Conservation (phyloP, 1,140 invertebrate species). For the Drosophila paulistorum region DNA sequence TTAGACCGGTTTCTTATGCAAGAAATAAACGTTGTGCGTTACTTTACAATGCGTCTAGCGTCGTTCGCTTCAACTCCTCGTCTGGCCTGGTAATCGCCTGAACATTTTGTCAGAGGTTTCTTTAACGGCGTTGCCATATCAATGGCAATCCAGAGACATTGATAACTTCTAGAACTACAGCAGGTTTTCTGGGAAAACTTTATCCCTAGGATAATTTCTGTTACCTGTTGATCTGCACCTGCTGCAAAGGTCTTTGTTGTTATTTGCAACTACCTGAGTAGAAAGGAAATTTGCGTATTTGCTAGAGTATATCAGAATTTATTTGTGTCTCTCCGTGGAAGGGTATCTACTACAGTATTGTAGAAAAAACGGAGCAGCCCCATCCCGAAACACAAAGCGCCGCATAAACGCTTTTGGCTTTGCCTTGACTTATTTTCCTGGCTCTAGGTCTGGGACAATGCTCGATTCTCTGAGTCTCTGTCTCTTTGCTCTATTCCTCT, state of each 20-base stretch:
- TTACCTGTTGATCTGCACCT: no score
- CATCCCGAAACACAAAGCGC: slow-evolving; percentile 64
- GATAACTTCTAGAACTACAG: no score
- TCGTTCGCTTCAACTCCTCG: not conserved
- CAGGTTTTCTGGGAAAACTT: no score
- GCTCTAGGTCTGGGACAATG: slow-evolving; percentile 28
- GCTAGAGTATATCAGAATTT: not conserved
- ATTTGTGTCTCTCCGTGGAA: slow-evolving; percentile 1
- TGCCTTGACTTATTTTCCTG: slow-evolving; percentile 31
- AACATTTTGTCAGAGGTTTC: not conserved
- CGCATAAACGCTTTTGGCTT: slow-evolving; percentile 66
- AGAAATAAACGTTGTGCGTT: slow-evolving; percentile 36
- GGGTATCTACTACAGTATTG: slow-evolving; percentile 41
- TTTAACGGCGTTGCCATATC: not conserved
- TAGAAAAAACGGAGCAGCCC: slow-evolving; percentile 23
- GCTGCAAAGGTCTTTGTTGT: not conserved
- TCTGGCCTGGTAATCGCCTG: not conserved
- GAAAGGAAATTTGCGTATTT: not conserved
- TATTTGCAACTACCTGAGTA: slow-evolving; percentile 18
- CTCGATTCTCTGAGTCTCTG: slow-evolving; percentile 14
- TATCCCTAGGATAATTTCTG: no score
- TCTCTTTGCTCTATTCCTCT: slow-evolving; percentile 56
- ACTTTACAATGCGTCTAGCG: not conserved
- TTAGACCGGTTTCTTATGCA: slow-evolving; percentile 18
- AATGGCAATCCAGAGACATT: not conserved